Evolutionary conservation across 2,113 vertebrate species (phyloP).

Genomic region (Leptocoma aspasia): DNA sequence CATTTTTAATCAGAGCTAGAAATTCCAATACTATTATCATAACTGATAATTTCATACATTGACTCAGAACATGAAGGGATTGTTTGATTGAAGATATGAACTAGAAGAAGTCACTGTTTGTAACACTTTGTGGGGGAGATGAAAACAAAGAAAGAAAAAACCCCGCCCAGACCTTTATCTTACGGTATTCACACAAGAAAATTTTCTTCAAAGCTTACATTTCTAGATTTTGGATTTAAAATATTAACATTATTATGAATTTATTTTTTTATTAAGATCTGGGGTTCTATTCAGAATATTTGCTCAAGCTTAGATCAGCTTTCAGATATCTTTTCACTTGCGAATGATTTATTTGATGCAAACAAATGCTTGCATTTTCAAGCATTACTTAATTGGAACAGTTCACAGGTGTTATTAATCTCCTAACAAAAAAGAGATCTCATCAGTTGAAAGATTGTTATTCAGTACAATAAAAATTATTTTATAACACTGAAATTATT

Average conservation of each 20-base stretch:
- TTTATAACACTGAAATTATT: not conserved
- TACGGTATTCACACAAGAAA: not conserved
- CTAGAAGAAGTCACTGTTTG: not conserved
- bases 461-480: not conserved
- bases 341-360: not conserved
- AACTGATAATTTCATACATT: not conserved
- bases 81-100: not conserved
- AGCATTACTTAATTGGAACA: not conserved
- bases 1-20: not conserved
- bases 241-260: not conserved
- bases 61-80: not conserved
- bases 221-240: not conserved
- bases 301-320: not conserved
- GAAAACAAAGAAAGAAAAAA: not conserved
- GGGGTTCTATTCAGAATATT: not conserved
- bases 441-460: not conserved
- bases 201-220: not conserved
- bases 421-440: not conserved
- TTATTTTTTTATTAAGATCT: not conserved
- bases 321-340: not conserved
- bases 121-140: fast-evolving
- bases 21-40: not conserved
- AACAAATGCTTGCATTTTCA: not conserved
- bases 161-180: not conserved
- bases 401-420: not conserved